Evolutionary conservation across 2,797 vertebrate genomes (phyloP), one percentile per base, ranked within the genome.

Genomic region (Corythornis leucogaster): DNA sequence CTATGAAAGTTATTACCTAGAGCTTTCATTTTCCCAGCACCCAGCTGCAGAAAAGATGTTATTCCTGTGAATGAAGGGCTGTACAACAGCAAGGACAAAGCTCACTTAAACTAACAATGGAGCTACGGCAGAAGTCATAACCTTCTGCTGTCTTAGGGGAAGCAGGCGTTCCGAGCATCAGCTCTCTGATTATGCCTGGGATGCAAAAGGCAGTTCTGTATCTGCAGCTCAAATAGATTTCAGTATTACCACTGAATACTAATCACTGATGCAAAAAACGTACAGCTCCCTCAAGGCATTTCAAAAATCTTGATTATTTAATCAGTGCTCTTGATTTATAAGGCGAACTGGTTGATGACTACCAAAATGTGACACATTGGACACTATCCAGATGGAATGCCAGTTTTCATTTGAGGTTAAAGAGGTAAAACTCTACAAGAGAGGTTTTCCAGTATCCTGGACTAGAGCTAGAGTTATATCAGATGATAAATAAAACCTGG

Each of bases 281-380:
- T 95, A 89, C 64, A 58, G 92, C 91, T 98, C 97, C 97, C 96
- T 96, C 94, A 96, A 96, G 95, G 83, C 96, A 95, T 97, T 97
- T 98, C 97, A 97, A 97, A 97, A 97, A 97, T 97, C 97, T 96
- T 98, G 97, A 98, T 98, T 97, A 97, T 98, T 98, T 98, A 98
- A 98, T 98, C 98, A 98, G 96, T 96, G 96, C 96, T 97, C 97
- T 96, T 98, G 97, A 98, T 98, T 98, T 97, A 96, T 97, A 97
- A 97, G 95, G 95, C 96, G 66, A 97, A 96, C 95, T 96, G 93
- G 96, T 96, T 97, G 97, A 98, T 97, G 96, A 96, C 93, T 97
- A 97, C 96, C 94, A 89, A 97, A 97, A 98, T 97, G 97, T 97
- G 97, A 97, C 97, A 98, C 87, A 33, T 97, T 98, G 97, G 97